phyloP scores from a whole-genome alignment of 2,888 invertebrate genomes.

The Bhutanitis thaidina region DNA sequence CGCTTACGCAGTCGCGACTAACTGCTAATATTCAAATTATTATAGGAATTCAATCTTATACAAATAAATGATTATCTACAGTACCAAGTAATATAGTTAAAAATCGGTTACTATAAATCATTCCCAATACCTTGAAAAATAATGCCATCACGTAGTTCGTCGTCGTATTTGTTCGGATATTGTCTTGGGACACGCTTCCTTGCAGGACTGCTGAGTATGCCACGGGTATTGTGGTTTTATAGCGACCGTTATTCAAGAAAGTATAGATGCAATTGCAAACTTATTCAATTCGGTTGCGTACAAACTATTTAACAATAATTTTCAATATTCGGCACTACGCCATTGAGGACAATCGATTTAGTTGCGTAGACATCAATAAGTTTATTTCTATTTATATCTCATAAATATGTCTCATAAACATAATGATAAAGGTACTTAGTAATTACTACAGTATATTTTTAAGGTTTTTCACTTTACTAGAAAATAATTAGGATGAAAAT shows the following conservation, averaged over 20 bases:
- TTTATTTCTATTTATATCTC: too few species aligned
- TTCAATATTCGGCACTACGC: conserved; percentile 65
- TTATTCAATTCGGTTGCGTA: conserved; percentile 56
- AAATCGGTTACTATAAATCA: conserved; percentile 17
- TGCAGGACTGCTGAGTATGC: conserved; percentile 51
- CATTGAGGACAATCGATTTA: conserved; percentile 33
- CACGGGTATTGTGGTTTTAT: conserved; percentile 63
- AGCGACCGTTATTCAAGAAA: conserved; percentile 53
- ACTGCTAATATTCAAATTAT: too few species aligned
- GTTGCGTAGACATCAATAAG: too few species aligned
- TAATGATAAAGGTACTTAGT: too few species aligned
- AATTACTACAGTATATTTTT: too few species aligned
- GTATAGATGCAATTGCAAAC: conserved; percentile 64
- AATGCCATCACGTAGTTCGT: conserved; percentile 50
- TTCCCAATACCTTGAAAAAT: conserved; percentile 55
- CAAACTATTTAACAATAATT: conserved; percentile 76
- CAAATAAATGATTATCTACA: too few species aligned
- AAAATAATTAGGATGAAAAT: too few species aligned
- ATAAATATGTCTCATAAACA: too few species aligned
- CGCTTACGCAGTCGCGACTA: too few species aligned
- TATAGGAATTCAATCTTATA: too few species aligned
- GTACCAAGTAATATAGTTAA: too few species aligned
- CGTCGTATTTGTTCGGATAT: conserved; percentile 22
- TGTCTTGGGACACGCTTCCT: conserved; percentile 43
- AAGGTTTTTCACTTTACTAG: too few species aligned